phyloP scores from a whole-genome alignment of 2,888 invertebrate species.

The Scaptodrosophila latifasciaeformis region DNA sequence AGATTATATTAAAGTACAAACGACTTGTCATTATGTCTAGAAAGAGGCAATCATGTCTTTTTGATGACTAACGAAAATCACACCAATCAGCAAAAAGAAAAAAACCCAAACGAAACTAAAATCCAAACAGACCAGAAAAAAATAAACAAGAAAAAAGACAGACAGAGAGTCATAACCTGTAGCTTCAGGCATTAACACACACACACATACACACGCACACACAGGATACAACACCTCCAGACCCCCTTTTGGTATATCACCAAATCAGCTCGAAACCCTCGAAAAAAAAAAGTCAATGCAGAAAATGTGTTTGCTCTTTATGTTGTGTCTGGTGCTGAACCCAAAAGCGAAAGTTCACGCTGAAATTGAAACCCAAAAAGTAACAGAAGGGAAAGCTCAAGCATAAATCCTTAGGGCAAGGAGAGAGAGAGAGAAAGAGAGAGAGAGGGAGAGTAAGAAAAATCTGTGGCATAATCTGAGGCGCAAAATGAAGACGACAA shows the following conservation, averaged over 20 bases:
- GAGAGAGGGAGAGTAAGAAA: constrained; percentile 9
- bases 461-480: constrained; percentile 56
- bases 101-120: not conserved
- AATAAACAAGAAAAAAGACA: constrained; percentile 21
- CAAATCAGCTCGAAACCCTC: too few species aligned
- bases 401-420: not conserved
- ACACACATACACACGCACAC: constrained; percentile 14
- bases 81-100: too few species aligned
- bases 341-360: constrained; percentile 60
- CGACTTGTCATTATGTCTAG: too few species aligned
- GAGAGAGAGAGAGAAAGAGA: constrained; percentile 4
- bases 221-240: not conserved
- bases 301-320: constrained; percentile 3
- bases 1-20: too few species aligned
- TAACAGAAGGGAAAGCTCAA: constrained; percentile 21
- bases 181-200: constrained; percentile 38
- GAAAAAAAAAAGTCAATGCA: not conserved
- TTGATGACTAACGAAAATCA: too few species aligned
- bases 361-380: constrained; percentile 63
- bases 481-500: constrained; percentile 68
- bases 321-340: constrained; percentile 5
- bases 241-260: too few species aligned
- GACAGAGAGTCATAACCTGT: constrained; percentile 60
- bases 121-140: not conserved
- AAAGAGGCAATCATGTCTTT: too few species aligned